Evolutionary conservation across 1,140 invertebrate species (phyloP), one percentile per base, ranked within the genome.

Genomic region (Homalodisca vitripennis): DNA sequence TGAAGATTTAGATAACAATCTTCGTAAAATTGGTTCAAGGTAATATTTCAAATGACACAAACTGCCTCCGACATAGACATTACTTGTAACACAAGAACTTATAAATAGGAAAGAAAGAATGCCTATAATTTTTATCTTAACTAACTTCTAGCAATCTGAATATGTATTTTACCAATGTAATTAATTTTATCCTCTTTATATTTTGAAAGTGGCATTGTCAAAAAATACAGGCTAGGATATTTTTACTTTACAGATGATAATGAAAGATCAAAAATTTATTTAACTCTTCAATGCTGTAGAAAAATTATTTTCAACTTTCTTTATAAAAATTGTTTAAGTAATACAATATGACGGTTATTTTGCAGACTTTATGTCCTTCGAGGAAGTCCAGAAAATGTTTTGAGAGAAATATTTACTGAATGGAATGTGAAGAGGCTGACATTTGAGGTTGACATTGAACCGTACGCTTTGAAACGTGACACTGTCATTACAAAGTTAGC

Each of bases 401-500:
- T 91, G 69, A 83, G 84, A n/a, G 76, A 83, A 47, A 73, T 90
- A 14, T 87, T 91, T 75, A 82, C 86, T 71, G 81, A 85, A 74
- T 92, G 90, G 90, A 82, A 87, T 68, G 86, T 89, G 0, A 85
- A 85, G 53, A 79, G 83, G 46, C 74, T 91, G 62, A 88, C 89
- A 1, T 86, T 84, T 75, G 89, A 92, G 79, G 78, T 84, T 26
- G 90, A 91, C 75, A 89, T 88, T 65, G 89, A 91, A 73, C 88
- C 89, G 1, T 90, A 88, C 78, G 82, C 87, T 1, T 76, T 82
- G 41, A 76, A 82, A 69, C 79, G 88, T 69, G 89, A 91, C 83
- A 80, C 80, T 63, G 77, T 81, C n/a, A 83, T 91, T 10, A 82
- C 84, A 66, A 79, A 84, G 46, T 72, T 89, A 70, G 87, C 87